Base-by-base conservation (phyloP, 2,888 invertebrate genomes). In the Diachrysia chrysitis region DNA sequence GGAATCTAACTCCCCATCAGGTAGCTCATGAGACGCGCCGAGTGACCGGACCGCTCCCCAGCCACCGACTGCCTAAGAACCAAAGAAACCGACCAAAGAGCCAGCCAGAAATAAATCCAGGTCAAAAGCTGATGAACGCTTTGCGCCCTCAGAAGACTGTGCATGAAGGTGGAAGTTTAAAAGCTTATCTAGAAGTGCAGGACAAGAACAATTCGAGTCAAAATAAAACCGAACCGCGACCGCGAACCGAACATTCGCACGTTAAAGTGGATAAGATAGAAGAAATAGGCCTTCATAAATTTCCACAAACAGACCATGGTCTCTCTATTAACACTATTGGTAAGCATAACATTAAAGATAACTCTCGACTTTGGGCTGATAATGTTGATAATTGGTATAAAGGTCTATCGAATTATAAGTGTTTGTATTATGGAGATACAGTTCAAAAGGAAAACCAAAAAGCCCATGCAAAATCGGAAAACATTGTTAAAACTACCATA, bases 91-190 rank as follows among this genome's bases (percentile, higher is more conserved):
- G 56, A 48, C 23, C 32, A 53, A 66, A 25, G 61, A 60, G 35
- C 56, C 21, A 25, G 6, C 17, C 60, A 10, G 14, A 16, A 14
- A 12, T 53, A 54, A 54, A 71, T 62, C 42, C 46, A 23, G 81
- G 67, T 54, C 88, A 86, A 67, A 82, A 79, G 66, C 82, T 87
- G 37, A 74, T 89, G 83, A 80, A 73, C 68, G 87, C 86, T 57
- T 73, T 87, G 57, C 58, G 75, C 48, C 78, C 81, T 37, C 71
- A 75, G 73, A 56, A 29, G 37, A 57, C 59, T 17, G 53, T 17
- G 56, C 65, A 75, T 56, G 63, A 59, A 55, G 82, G 81, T 82
- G 85, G 85, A 85, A 84, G 83, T 82, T 63, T 60, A 46, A 53
- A 54, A 51, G 23, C 42, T 55, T 10, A 25, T 17, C 51, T 21